Evolutionary conservation across 2,888 invertebrate species (phyloP), one percentile per base, ranked within the genome.

Genomic region (Cataglyphis albicans): DNA sequence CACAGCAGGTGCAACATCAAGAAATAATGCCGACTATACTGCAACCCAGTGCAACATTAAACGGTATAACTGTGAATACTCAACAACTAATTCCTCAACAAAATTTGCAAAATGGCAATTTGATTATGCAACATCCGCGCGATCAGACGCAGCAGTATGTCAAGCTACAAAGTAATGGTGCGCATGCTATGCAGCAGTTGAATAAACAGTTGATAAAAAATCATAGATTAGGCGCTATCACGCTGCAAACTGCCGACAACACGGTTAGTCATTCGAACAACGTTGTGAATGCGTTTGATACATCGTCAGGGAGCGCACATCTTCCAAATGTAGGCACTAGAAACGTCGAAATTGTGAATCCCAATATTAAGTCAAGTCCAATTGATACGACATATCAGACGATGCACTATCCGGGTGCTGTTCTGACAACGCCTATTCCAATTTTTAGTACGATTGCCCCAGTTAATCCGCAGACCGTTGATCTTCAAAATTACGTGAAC

Each of bases 271-370:
- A 92, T 0, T 92, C 91, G 21, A 93, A 89, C 15, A 92, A 90
- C 18, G 0, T 44, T 1, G 88, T 91, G 0, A 93, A 92, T 65
- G n/a, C 72, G 5, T 48, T 89, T 0, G 81, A 82, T 15, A 83
- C 83, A 29, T 44, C 84, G 3, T 74, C 86, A 10, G 87, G 83
- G 0, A 92, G 89, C 64, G 92, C 93, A 4, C 94, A 94, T 41
- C 74, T 94, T 21, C 94, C 94, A 9, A 90, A 90, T 38, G 84
- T 94, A 0, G 93, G 92, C 3, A 86, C 92, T 9, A 93, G 93
- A 61, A 94, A 93, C 29, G 94, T 94, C 0, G 93, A 94, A 64
- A 94, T 94, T 12, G 44, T 93, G 5, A 94, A 94, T 91, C 94
- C 94, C 0, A 93, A 92, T 74, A 84, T 94, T 1, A 94, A 93